Percentiles rank a stretch among this genome's conserved stretches.
phyloP scores from a whole-genome alignment of 2,113 vertebrate genomes.

The Anarhynchus alexandrinus region DNA sequence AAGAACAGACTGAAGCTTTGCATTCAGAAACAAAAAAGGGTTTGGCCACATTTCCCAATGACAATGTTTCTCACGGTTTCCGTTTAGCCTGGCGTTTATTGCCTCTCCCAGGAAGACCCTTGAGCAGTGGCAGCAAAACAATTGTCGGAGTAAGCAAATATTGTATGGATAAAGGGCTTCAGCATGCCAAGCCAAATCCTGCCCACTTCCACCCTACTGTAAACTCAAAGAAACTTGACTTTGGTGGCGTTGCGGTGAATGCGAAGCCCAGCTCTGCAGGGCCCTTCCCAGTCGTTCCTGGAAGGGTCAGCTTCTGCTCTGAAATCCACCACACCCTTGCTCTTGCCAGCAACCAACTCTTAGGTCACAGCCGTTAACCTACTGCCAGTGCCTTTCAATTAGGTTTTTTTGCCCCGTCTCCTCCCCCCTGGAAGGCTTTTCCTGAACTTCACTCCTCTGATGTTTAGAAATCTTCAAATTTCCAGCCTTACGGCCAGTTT shows the following conservation, averaged over 20 bases:
- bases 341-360: background rate
- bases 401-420: background rate
- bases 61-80: background rate
- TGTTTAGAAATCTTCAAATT: slow-evolving; percentile 53
- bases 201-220: background rate
- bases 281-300: background rate
- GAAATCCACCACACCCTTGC: background rate
- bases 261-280: background rate
- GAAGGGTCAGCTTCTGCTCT: background rate
- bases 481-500: slow-evolving; percentile 41
- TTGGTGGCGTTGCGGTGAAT: background rate
- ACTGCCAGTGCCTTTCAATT: background rate
- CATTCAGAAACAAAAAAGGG: background rate
- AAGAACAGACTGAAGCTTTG: background rate
- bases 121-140: background rate
- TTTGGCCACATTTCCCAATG: background rate
- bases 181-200: background rate
- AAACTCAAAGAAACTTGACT: background rate
- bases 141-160: background rate
- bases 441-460: slow-evolving; percentile 28
- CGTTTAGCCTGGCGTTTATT: background rate
- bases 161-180: background rate
- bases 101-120: background rate
- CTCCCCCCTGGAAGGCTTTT: slow-evolving; percentile 9
- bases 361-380: slow-evolving; percentile 15